Base-by-base conservation (phyloP, 2,113 vertebrate species). In the Orthochromis malagaraziensis region DNA sequence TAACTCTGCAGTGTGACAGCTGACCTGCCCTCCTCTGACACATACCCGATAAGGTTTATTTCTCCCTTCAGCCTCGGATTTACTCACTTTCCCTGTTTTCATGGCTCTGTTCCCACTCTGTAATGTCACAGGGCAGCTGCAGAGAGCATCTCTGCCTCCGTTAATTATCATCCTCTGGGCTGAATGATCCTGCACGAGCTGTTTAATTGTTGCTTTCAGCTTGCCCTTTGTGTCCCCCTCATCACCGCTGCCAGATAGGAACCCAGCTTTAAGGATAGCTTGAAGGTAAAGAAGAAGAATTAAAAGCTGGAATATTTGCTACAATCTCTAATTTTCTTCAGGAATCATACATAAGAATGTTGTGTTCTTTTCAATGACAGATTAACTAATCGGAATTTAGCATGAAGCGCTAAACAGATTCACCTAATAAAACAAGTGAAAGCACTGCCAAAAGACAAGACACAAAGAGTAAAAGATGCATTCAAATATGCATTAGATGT, bases 121-220 rank as follows among this genome's bases (percentile, higher is more conserved):
- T 77, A 83, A 60, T 77, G 45, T 33, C 42, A 68, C 68, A 73
- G 83, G 68, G 45, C 85, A 58, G 87, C 68, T 58, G 81, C 55
- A 73, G 58, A 77, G 83, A 35, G 82, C 11, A 57, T 75, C 55
- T 86, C 55, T 53, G 49, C 81, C 86, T 68, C 55, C 5, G 79
- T 82, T 90, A 86, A 91, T 95, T 81, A 89, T 75, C 65, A 33
- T 63, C 83, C 49, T 88, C 60, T 81, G 49, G 57, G 89, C 35
- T 68, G 80, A 47, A 81, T 53, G 33, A 87, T 85, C 6, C 31
- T 38, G 35, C 79, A 53, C 29, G 14, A 40, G 42, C 42, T 55
- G 11, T 73, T 33, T 84, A 90, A 88, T 92, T 87, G 84, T 87
- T 83, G 29, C 60, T 55, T 85, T 80, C 60, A 80, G 57, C 79